Evolutionary conservation across 2,888 invertebrate genomes (phyloP), one percentile per base, ranked within the genome.

Genomic region (Lymantria dispar): DNA sequence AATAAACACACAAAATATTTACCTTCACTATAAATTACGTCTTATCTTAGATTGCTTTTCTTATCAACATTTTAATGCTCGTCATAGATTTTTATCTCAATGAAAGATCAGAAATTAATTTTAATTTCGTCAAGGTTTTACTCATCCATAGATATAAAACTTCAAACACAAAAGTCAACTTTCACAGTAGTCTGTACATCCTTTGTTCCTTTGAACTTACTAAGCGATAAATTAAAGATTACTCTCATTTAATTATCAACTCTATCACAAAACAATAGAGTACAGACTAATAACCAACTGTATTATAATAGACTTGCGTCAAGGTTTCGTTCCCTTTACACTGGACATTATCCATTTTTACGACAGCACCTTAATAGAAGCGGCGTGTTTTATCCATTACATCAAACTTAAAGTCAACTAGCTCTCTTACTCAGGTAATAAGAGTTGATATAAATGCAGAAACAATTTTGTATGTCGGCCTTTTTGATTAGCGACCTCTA

Each of bases 261-360:
- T 60, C 60, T 64, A 62, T 53, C 45, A 50, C 56, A 36, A 54
- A 55, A 50, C 49, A 52, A 41, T 55, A 65, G 50, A 54, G 59
- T 50, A 47, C 53, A 58, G 39, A 47, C 41, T 56, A 56, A 22
- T 22, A 22, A 22, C 22, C 2, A 33, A 33, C 33, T 10, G 33
- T 33, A 33, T 33, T 62, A 68, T 74, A 74, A 78, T 78, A 78
- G 70, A 65, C 33, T 33, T 8, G 63, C 59, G 62, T 61, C 69
- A 64, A 71, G 68, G 68, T 50, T 55, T 58, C 51, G 56, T 59
- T 66, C 50, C 52, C 50, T 59, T 76, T 72, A 74, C 73, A 68
- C 73, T 74, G 63, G 60, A 70, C 76, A 72, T 78, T 81, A 78
- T 76, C 74, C 73, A 74, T 77, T 80, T 85, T 85, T 83, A 85